Conservation (phyloP, 2,888 invertebrate genomes). For the Lottia gigantea region DNA sequence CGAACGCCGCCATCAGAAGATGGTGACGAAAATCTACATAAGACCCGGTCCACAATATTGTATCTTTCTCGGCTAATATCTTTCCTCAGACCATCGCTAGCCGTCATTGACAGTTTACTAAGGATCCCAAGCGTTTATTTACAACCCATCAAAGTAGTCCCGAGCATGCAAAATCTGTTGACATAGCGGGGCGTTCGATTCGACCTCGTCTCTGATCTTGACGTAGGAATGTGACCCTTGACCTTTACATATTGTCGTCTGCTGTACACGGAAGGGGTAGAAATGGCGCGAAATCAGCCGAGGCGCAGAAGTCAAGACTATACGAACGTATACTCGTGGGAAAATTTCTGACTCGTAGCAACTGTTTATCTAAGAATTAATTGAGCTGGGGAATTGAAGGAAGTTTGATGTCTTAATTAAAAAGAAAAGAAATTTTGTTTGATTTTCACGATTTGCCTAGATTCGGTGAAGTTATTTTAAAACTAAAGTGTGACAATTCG, state of each 20-base stretch:
- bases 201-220: conserved; percentile 8
- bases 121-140: not conserved
- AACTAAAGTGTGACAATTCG: too few species aligned
- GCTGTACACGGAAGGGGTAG: not conserved
- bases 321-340: conserved; percentile 1
- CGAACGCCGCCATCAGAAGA: too few species aligned
- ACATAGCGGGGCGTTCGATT: not conserved
- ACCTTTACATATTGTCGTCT: conserved; percentile 4
- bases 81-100: not conserved
- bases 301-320: not conserved
- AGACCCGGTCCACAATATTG: too few species aligned
- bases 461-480: too few species aligned
- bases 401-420: too few species aligned
- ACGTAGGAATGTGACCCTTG: conserved; percentile 9
- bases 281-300: not conserved
- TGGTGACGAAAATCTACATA: too few species aligned
- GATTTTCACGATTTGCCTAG: too few species aligned
- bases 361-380: not conserved
- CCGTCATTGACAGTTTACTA: conserved; percentile 2
- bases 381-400: not conserved
- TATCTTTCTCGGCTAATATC: not conserved
- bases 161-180: conserved; percentile 6
- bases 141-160: not conserved
- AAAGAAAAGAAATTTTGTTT: too few species aligned
- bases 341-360: not conserved